These are phyloP conservation scores for Lagopus muta DNA, from an alignment of 2,113 vertebrate genomes.

Conservation along the genomic window DNA sequence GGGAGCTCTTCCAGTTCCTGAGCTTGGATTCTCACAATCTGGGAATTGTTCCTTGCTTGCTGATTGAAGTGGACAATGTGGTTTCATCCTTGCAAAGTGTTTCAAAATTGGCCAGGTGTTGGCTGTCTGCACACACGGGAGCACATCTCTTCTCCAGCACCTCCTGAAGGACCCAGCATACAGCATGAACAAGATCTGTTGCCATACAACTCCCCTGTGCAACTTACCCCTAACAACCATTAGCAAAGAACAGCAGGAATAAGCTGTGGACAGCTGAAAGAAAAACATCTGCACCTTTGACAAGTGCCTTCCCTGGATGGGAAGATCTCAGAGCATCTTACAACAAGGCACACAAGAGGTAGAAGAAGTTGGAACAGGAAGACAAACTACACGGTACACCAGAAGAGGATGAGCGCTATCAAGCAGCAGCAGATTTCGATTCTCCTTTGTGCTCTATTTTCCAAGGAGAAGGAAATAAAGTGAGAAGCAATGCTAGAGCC, in stretches of 20 bases:
- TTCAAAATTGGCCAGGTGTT: neutral
- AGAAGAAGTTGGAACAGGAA: neutral
- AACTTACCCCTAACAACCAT: neutral
- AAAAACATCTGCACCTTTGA: neutral
- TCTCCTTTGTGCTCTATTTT: neutral
- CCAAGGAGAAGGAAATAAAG: neutral
- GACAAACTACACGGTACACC: neutral
- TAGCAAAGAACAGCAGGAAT: neutral
- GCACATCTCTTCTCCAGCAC: neutral
- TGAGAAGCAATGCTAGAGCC: neutral
- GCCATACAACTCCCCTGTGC: neutral
- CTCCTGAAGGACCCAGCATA: neutral
- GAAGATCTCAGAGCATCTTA: neutral
- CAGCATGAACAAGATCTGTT: neutral
- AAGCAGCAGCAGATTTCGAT: neutral
- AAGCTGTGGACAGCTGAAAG: neutral
- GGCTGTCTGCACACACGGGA: neutral
- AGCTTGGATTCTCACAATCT: constrained; percentile 64
- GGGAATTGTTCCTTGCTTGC: constrained; percentile 57
- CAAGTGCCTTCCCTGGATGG: neutral
- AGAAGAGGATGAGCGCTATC: neutral
- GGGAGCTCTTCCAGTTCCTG: constrained; percentile 49
- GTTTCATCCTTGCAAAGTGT: constrained; percentile 50
- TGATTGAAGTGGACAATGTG: constrained; percentile 20
- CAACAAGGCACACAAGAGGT: neutral